Evolutionary conservation across 2,888 invertebrate genomes (phyloP).

Genomic region (Athalia rosae): DNA sequence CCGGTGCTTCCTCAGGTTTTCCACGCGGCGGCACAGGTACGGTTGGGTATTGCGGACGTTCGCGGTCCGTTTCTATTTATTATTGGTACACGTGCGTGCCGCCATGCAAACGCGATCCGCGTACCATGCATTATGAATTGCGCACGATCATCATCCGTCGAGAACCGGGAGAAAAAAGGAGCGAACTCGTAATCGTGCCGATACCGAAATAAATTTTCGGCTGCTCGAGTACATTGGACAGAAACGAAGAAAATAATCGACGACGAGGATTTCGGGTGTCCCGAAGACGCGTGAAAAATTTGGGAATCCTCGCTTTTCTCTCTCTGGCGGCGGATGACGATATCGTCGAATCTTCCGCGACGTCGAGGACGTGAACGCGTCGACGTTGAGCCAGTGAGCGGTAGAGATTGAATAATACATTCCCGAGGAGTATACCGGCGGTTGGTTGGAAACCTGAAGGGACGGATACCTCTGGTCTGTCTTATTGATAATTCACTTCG

Average conservation of each 20-base stretch:
- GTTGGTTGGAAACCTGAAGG: constrained; percentile 52
- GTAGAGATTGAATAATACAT: constrained; percentile 69
- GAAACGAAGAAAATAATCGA: too few species aligned
- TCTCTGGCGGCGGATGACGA: neutral
- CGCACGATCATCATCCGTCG: constrained; percentile 25
- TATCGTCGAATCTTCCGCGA: neutral
- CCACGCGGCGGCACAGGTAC: neutral
- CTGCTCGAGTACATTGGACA: too few species aligned
- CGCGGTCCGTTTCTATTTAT: constrained; percentile 27
- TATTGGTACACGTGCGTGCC: constrained; percentile 22
- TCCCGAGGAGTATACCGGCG: constrained; percentile 61
- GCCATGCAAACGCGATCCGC: constrained; percentile 29
- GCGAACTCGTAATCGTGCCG: too few species aligned
- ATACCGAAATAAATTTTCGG: too few species aligned
- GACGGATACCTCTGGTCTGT: constrained; percentile 59
- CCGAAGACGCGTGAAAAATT: neutral
- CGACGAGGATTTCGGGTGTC: too few species aligned
- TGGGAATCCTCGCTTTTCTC: neutral
- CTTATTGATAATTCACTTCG: constrained; percentile 71
- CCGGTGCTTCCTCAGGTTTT: neutral
- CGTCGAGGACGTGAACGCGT: neutral
- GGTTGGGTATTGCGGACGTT: too few species aligned
- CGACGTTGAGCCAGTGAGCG: constrained; percentile 35
- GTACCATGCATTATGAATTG: constrained; percentile 39
- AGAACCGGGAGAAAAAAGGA: neutral